Evolutionary conservation across 2,888 invertebrate genomes (phyloP).

Genomic region (Folsomia candida): DNA sequence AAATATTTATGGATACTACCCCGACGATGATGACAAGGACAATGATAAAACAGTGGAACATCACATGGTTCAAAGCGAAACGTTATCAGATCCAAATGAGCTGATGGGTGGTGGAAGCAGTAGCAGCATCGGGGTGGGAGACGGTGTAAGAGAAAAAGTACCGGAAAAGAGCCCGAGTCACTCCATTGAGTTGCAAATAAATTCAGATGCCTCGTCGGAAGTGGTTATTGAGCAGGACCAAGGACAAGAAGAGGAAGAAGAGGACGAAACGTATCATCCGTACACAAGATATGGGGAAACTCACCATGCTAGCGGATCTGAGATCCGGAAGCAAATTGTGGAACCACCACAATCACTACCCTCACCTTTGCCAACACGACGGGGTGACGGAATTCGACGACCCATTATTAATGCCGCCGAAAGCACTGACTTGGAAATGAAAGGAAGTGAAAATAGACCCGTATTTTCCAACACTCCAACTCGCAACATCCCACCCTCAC

Average conservation of each 20-base stretch:
- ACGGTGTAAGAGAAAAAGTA: constrained; percentile 11
- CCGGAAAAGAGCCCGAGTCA: constrained; percentile 33
- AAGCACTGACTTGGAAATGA: constrained; percentile 26
- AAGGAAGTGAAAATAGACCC: constrained; percentile 28
- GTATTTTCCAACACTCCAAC: neutral
- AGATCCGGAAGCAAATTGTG: constrained; percentile 28
- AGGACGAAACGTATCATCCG: constrained; percentile 16
- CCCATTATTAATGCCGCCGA: constrained; percentile 31
- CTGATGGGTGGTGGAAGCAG: too few relatives aligned
- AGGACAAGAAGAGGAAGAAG: constrained; percentile 30
- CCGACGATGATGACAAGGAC: constrained; percentile 35
- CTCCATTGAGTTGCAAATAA: constrained; percentile 45
- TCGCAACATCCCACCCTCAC: neutral
- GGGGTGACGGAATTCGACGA: constrained; percentile 44
- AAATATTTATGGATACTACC: constrained; percentile 44
- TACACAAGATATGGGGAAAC: constrained; percentile 30
- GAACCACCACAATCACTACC: constrained; percentile 25
- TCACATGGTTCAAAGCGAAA: constrained; percentile 34
- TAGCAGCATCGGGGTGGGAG: too few relatives aligned
- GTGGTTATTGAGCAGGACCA: too few relatives aligned
- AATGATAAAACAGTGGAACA: constrained; percentile 36
- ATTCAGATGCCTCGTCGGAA: constrained; percentile 20
- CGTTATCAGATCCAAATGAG: constrained; percentile 20
- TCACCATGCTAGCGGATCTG: constrained; percentile 35
- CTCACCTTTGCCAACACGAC: neutral